These are phyloP conservation scores for Stomatorhinus ivindoensis DNA, from an alignment of 2,113 vertebrate species.

Conservation along the genomic window DNA sequence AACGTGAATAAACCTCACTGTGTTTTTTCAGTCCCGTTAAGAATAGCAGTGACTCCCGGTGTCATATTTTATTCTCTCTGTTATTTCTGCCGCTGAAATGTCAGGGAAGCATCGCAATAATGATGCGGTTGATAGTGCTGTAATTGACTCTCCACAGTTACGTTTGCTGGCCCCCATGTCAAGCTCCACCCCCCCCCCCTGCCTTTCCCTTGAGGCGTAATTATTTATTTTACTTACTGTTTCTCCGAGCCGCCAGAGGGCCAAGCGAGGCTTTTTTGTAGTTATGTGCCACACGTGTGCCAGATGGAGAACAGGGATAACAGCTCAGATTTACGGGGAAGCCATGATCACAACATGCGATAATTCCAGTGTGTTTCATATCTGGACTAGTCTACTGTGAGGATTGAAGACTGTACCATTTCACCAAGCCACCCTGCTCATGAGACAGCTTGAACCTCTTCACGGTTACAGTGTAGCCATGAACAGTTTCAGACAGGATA, in stretches of 20 bases:
- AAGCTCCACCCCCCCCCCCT: neutral
- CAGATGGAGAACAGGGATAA: neutral
- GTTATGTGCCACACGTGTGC: neutral
- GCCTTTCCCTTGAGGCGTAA: neutral
- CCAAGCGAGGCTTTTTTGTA: neutral
- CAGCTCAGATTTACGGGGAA: neutral
- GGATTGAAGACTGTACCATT: neutral
- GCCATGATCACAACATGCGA: neutral
- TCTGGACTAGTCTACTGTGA: neutral
- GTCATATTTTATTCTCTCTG: neutral
- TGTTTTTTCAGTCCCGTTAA: constrained; percentile 2
- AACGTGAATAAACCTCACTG: neutral
- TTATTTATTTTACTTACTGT: neutral
- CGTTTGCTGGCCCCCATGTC: neutral
- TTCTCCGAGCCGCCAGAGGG: neutral
- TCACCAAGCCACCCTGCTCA: neutral
- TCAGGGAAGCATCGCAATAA: neutral
- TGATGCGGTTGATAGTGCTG: constrained; percentile 6
- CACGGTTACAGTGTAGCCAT: neutral
- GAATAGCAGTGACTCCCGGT: neutral
- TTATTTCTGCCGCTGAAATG: constrained; percentile 12
- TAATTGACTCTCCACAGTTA: neutral
- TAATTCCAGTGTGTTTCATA: neutral
- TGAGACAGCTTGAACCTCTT: neutral
- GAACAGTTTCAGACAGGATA: neutral